Evolutionary conservation across 1,140 invertebrate genomes (phyloP).

Genomic region (Platorchestia sp.): DNA sequence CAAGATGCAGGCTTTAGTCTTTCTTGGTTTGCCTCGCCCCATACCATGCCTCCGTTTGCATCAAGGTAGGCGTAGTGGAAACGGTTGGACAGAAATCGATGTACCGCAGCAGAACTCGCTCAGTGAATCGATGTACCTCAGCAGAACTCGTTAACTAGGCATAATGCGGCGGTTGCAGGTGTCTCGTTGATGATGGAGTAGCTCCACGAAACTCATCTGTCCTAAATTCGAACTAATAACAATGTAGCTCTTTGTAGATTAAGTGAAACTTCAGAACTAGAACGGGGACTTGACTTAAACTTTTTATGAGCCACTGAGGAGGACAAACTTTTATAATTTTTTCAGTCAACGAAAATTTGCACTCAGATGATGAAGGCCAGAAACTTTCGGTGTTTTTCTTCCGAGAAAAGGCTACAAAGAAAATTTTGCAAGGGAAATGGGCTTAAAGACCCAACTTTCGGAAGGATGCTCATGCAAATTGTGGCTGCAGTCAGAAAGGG

Average conservation of each 20-base stretch:
- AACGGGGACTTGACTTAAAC: not conserved
- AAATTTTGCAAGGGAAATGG: not conserved
- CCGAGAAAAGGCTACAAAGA: not conserved
- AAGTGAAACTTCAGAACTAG: not conserved
- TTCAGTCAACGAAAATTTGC: not conserved
- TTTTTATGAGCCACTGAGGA: not conserved
- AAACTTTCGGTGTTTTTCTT: not conserved
- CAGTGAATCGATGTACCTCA: no score
- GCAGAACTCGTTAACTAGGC: not conserved
- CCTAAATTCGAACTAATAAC: not conserved
- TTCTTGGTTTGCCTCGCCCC: not conserved
- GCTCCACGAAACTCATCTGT: not conserved
- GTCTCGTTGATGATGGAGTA: not conserved
- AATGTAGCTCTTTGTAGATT: not conserved
- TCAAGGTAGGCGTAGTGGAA: not conserved
- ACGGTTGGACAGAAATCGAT: not conserved
- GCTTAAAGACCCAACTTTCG: not conserved
- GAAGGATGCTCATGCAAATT: constrained; percentile 22
- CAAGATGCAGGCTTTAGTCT: not conserved
- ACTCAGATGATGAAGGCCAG: not conserved
- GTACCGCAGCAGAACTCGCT: not conserved
- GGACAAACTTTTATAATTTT: not conserved
- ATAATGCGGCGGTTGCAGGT: not conserved
- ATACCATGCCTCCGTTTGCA: not conserved
- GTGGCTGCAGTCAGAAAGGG: not conserved